These are phyloP conservation scores for Nomada ruficornis DNA, from an alignment of 2,888 invertebrate genomes.

Conservation along the genomic window DNA sequence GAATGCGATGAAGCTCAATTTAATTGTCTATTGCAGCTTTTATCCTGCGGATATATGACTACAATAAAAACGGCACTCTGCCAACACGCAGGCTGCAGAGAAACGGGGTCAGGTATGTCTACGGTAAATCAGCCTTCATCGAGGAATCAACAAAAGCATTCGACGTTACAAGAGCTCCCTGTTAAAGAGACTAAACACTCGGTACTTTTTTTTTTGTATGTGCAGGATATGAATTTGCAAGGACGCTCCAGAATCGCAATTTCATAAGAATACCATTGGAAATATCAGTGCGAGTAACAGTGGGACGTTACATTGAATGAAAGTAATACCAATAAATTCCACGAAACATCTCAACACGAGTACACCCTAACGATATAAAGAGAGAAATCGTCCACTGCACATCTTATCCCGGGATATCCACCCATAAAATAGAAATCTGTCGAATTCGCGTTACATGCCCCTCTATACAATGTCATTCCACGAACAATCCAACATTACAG, in stretches of 20 bases:
- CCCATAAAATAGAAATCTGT: too few species aligned
- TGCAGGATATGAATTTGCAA: conserved; percentile 16
- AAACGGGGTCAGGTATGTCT: conserved; percentile 72
- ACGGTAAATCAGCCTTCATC: conserved; percentile 71
- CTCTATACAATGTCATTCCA: not conserved
- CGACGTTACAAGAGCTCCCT: conserved; percentile 47
- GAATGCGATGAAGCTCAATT: conserved; percentile 53
- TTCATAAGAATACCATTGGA: not conserved
- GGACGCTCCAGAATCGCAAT: conserved; percentile 18
- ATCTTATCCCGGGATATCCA: too few species aligned
- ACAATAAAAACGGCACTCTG: conserved; percentile 70
- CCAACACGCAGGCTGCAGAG: conserved; percentile 68
- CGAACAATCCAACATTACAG: conserved; percentile 15
- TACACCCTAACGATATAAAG: not conserved
- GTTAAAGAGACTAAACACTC: conserved; percentile 43
- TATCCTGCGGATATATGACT: conserved; percentile 64
- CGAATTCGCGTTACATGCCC: too few species aligned
- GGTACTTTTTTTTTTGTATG: not conserved
- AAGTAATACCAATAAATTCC: too few species aligned
- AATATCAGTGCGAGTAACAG: not conserved
- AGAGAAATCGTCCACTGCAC: too few species aligned
- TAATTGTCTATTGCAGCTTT: conserved; percentile 64
- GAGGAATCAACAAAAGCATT: conserved; percentile 62
- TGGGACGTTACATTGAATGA: too few species aligned
- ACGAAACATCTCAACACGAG: not conserved